phyloP scores from a whole-genome alignment of 2,888 invertebrate species.

The Lycia hirtaria region DNA sequence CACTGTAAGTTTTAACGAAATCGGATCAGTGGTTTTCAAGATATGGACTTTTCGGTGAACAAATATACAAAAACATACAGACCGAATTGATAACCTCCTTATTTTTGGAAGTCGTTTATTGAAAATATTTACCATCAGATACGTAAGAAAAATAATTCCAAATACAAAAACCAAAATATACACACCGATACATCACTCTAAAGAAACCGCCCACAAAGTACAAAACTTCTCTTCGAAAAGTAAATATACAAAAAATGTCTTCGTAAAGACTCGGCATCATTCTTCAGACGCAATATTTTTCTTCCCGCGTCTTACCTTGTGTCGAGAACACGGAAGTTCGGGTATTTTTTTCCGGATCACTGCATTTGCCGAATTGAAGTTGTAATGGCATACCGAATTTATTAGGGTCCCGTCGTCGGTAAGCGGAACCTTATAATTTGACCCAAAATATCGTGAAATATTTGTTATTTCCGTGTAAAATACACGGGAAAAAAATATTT shows the following conservation, averaged over 20 bases:
- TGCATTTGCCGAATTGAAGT: conserved; percentile 16
- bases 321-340: conserved; percentile 20
- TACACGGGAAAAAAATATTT: background rate
- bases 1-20: no score
- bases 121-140: no score
- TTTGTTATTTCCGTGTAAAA: background rate
- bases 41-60: no score
- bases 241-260: conserved; percentile 13
- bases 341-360: conserved; percentile 15
- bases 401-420: conserved; percentile 2
- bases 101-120: no score
- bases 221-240: conserved; percentile 2
- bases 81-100: no score
- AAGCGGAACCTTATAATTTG: conserved; percentile 1
- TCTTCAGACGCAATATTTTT: conserved; percentile 17
- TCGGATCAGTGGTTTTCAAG: no score
- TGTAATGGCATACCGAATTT: conserved; percentile 21
- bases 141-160: background rate
- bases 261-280: conserved; percentile 6
- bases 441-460: background rate
- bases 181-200: conserved; percentile 1
- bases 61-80: no score
- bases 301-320: conserved; percentile 13
- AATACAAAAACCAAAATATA: background rate
- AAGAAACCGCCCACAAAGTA: conserved; percentile 13